Conservation (phyloP, 2,888 invertebrate genomes). For the Julus scanicus region DNA sequence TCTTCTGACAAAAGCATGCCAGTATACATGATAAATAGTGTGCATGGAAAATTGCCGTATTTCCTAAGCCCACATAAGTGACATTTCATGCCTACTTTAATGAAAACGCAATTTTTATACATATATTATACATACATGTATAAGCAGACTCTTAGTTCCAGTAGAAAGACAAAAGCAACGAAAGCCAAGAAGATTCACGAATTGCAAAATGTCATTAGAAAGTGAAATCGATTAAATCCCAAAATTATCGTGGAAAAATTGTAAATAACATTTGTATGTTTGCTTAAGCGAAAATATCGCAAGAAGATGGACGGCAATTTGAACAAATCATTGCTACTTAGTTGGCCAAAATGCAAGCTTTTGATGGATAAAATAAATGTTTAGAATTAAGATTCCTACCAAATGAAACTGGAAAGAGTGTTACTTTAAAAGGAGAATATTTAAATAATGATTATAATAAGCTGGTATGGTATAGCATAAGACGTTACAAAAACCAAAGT, state of each 20-base stretch:
- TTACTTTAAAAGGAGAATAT: background rate
- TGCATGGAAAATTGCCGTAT: background rate
- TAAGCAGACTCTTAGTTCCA: background rate
- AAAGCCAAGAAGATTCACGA: slow-evolving; percentile 9
- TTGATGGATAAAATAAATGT: background rate
- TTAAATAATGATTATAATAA: background rate
- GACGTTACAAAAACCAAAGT: background rate
- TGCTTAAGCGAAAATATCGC: background rate
- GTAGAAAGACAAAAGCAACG: background rate
- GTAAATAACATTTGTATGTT: background rate
- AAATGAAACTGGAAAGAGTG: background rate
- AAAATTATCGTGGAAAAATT: background rate
- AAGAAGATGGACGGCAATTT: background rate
- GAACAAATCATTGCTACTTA: background rate
- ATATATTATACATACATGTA: too few relatives aligned
- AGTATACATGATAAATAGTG: background rate
- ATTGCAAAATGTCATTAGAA: slow-evolving; percentile 25
- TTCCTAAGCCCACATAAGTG: background rate
- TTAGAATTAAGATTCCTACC: background rate
- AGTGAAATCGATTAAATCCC: slow-evolving; percentile 5
- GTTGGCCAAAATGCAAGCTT: background rate
- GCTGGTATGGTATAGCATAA: background rate
- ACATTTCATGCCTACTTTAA: background rate
- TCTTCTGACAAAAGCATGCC: background rate
- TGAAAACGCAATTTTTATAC: background rate